Conservation (phyloP, 2,113 vertebrate species). For the Ginglymostoma cirratum region DNA sequence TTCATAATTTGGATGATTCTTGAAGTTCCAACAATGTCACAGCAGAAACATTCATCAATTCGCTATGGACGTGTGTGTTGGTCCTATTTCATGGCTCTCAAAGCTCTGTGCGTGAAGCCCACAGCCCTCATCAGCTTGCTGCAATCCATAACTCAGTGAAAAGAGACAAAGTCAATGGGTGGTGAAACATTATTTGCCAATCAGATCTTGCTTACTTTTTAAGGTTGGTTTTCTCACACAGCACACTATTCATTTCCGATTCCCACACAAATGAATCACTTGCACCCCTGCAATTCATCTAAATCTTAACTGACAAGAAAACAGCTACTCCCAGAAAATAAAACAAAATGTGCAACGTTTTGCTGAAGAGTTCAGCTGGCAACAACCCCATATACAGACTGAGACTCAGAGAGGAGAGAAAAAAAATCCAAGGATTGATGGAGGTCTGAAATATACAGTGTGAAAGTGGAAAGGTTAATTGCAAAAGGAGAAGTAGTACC, state of each 20-base stretch:
- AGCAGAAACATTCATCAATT: not conserved
- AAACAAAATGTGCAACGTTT: not conserved
- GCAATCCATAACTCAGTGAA: not conserved
- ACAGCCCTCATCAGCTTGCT: not conserved
- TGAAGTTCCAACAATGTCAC: not conserved
- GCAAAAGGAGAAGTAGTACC: not conserved
- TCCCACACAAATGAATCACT: conserved; percentile 29
- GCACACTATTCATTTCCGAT: conserved; percentile 1
- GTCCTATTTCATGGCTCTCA: not conserved
- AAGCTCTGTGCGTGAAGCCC: not conserved
- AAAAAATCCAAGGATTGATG: not conserved
- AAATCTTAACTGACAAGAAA: conserved; percentile 28
- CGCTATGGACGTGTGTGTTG: not conserved
- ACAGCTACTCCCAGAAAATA: conserved; percentile 32
- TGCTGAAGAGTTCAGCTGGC: not conserved
- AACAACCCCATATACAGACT: not conserved
- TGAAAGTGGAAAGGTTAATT: conserved; percentile 16
- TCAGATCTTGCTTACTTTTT: conserved; percentile 10
- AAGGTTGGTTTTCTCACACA: conserved; percentile 15
- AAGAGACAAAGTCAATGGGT: not conserved
- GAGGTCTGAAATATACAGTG: not conserved
- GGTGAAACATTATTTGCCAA: not conserved
- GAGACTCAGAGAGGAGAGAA: not conserved
- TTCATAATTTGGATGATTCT: not conserved
- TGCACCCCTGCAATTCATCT: conserved; percentile 24